Base-by-base conservation (phyloP, 1,140 invertebrate species). In the Cydia amplana region DNA sequence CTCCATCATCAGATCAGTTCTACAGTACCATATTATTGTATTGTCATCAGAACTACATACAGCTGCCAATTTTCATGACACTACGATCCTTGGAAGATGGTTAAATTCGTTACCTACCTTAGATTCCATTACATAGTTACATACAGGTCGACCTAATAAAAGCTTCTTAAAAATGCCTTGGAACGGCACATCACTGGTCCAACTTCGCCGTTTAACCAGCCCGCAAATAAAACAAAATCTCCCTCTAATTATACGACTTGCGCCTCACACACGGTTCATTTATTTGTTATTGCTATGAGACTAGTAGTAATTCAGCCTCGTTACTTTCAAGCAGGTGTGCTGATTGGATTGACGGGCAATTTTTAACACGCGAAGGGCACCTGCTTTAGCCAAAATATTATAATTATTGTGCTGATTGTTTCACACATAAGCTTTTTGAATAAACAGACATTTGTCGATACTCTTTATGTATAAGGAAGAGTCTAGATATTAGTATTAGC, bases 251-350 rank as follows among this genome's bases (percentile, higher is more conserved):
- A 60, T 60, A 60, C 55, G 55, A 23, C 55, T 20, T n/a, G 55
- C 9, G 49, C n/a, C 49, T 51, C 18, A 51, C 49, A 60, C 55
- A n/a, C 55, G 18, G 55, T 60, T 23, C 49, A 18, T 51, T 60
- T 60, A 60, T 60, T 60, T 60, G 55, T 60, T 60, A 60, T 60
- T 60, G 55, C 55, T 60, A 60, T 60, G 55, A 60, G 55, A 60
- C 55, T 60, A 60, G 55, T 60, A 60, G 55, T 60, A 23, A 60
- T 60, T 60, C 55, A 23, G 18, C 1, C 20, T 60, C 18, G 55
- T 60, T 60, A 60, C 20, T 9, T 60, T 20, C 20, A 60, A 60
- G 55, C 55, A 60, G 55, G 55, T 60, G 55, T 23, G 55, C 55
- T 60, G 55, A 60, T 60, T 23, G 20, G 55, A 60, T 60, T 60